Conservation (phyloP, 2,888 invertebrate species). For the Syrista parreyssii region DNA sequence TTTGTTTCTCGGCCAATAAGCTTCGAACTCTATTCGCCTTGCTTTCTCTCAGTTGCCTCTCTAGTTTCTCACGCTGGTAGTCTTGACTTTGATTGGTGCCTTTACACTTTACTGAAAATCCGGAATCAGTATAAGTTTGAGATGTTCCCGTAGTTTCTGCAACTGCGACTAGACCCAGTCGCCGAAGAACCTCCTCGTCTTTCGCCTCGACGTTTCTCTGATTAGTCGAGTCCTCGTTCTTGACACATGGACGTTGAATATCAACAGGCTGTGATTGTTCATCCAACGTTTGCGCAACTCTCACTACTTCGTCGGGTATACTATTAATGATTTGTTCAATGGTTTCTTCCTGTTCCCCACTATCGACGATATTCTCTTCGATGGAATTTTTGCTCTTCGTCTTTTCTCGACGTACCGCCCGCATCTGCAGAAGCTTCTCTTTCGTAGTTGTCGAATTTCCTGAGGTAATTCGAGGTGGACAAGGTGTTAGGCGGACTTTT, state of each 20-base stretch:
- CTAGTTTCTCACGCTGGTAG: slow-evolving; percentile 48
- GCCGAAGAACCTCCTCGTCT: slow-evolving; percentile 55
- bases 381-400: slow-evolving; percentile 32
- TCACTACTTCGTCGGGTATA: slow-evolving; percentile 53
- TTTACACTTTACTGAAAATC: slow-evolving; percentile 30
- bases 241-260: too few species aligned
- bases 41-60: slow-evolving; percentile 55
- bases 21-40: slow-evolving; percentile 57
- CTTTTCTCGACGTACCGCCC: slow-evolving; percentile 51
- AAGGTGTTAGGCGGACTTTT: slow-evolving; percentile 54
- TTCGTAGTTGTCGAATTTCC: slow-evolving; percentile 33
- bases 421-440: slow-evolving; percentile 49
- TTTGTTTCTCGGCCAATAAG: slow-evolving; percentile 56
- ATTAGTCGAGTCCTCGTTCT: too few species aligned
- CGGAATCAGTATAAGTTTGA: slow-evolving; percentile 31
- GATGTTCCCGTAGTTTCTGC: slow-evolving; percentile 38
- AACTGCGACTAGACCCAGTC: slow-evolving; percentile 51
- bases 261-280: not conserved
- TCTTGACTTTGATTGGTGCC: slow-evolving; percentile 33
- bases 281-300: slow-evolving; percentile 33
- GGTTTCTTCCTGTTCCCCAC: slow-evolving; percentile 42
- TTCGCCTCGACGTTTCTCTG: not conserved
- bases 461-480: slow-evolving; percentile 54
- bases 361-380: not conserved
- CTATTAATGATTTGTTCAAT: slow-evolving; percentile 55